These are phyloP conservation scores for Lucinisca nassula DNA, from an alignment of 2,888 invertebrate genomes.

Conservation along the genomic window DNA sequence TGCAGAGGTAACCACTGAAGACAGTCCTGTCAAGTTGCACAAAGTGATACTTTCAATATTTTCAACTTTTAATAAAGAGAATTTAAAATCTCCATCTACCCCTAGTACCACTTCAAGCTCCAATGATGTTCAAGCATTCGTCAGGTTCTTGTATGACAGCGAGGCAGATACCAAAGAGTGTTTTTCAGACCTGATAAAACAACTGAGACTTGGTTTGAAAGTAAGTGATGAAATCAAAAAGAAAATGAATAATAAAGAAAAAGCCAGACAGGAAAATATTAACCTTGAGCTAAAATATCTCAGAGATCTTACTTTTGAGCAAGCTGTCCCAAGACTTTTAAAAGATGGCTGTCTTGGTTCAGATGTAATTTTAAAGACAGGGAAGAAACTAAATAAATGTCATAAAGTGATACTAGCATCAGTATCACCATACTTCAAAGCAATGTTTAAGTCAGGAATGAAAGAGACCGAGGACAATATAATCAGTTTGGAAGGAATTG, in stretches of 20 bases:
- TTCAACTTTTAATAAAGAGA: constrained; percentile 21
- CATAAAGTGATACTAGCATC: constrained; percentile 70
- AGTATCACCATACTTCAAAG: constrained; percentile 68
- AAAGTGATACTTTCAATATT: constrained; percentile 46
- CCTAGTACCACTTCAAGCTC: neutral
- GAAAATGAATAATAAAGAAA: neutral
- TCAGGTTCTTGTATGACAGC: constrained; percentile 56
- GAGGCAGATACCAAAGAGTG: constrained; percentile 22
- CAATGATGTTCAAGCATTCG: neutral
- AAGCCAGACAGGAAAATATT: neutral
- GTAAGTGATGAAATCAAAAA: constrained; percentile 5
- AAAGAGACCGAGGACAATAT: constrained; percentile 56
- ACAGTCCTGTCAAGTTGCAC: constrained; percentile 40
- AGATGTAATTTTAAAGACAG: constrained; percentile 64
- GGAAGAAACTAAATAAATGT: constrained; percentile 59
- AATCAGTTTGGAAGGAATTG: constrained; percentile 62
- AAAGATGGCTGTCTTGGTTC: constrained; percentile 4
- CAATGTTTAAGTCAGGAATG: constrained; percentile 74
- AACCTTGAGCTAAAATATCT: constrained; percentile 51
- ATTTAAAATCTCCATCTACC: neutral
- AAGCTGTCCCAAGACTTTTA: constrained; percentile 48
- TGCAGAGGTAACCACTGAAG: constrained; percentile 27
- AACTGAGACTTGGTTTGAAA: constrained; percentile 47
- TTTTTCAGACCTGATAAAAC: constrained; percentile 34
- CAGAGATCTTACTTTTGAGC: constrained; percentile 59